Base-by-base conservation (phyloP, 2,888 invertebrate species). In the Hermaeophaga mercurialis region DNA sequence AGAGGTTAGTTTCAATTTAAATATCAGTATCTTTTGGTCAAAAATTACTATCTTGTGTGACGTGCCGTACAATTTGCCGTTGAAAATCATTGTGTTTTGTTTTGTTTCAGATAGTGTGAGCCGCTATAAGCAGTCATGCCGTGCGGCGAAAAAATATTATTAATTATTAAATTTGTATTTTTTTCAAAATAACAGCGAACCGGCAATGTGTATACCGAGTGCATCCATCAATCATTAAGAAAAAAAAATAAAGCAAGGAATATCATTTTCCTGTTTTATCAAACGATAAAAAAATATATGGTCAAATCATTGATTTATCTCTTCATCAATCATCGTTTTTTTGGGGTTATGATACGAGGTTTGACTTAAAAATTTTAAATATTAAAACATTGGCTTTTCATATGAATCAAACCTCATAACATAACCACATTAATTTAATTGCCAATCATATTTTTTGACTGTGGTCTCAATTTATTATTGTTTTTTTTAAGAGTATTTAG, bases 1-100 rank as follows among this genome's bases (percentile, higher is more conserved):
- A 94, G 88, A 87, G 85, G 85, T 85, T 66, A 74, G 75, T 70
- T 11, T 44, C n/a, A n/a, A n/a, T n/a, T n/a, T n/a, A n/a, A n/a
- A n/a, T n/a, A n/a, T n/a, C n/a, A n/a, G n/a, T n/a, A n/a, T n/a
- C n/a, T n/a, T n/a, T n/a, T n/a, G n/a, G n/a, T n/a, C n/a, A n/a
- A n/a, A n/a, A n/a, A n/a, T n/a, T n/a, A n/a, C n/a, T n/a, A n/a
- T n/a, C n/a, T n/a, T n/a, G n/a, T n/a, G n/a, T n/a, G n/a, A n/a
- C n/a, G n/a, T n/a, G n/a, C n/a, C n/a, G n/a, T n/a, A n/a, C n/a
- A n/a, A n/a, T n/a, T n/a, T n/a, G n/a, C n/a, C n/a, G n/a, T n/a
- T n/a, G n/a, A n/a, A n/a, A n/a, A n/a, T n/a, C 22, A 22, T 5
- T 3, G 34, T 52, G 65, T 59, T 62, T 66, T 59, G 64, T 58